phyloP scores from a whole-genome alignment of 2,113 vertebrate genomes.

The Aleadryas rufinucha region DNA sequence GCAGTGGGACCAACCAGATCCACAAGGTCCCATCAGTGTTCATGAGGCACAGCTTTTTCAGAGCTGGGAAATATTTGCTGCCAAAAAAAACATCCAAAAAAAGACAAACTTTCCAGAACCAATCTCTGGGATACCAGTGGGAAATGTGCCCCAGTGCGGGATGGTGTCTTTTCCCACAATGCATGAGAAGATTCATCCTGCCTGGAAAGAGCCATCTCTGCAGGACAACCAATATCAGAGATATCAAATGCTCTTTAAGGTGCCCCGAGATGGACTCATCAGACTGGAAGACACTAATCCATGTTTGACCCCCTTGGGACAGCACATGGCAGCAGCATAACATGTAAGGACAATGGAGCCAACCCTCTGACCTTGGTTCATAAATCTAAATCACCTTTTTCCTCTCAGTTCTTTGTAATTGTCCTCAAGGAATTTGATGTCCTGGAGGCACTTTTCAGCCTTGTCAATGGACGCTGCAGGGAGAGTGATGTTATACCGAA shows the following conservation, averaged over 20 bases:
- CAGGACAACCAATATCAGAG: neutral
- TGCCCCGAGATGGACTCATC: too few species aligned
- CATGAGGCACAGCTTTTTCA: neutral
- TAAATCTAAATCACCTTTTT: neutral
- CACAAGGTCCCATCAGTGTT: neutral
- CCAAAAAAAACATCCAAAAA: neutral
- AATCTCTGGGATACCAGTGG: neutral
- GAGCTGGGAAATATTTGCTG: neutral
- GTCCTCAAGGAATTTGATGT: fast-evolving
- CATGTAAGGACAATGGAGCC: neutral
- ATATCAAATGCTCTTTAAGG: neutral
- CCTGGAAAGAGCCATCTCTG: neutral
- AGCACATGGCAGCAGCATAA: neutral
- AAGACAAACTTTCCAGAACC: too few species aligned
- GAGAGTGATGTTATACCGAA: fast-evolving
- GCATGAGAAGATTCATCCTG: neutral
- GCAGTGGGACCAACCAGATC: too few species aligned
- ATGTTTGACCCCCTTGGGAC: neutral
- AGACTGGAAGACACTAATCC: neutral
- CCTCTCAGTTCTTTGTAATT: neutral
- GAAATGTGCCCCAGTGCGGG: fast-evolving
- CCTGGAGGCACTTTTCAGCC: neutral
- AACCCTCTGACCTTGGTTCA: neutral
- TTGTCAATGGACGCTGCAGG: fast-evolving
- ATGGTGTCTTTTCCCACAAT: too few species aligned